These are phyloP conservation scores for Poicephalus gulielmi DNA, from an alignment of 2,113 vertebrate genomes.

Conservation along the genomic window DNA sequence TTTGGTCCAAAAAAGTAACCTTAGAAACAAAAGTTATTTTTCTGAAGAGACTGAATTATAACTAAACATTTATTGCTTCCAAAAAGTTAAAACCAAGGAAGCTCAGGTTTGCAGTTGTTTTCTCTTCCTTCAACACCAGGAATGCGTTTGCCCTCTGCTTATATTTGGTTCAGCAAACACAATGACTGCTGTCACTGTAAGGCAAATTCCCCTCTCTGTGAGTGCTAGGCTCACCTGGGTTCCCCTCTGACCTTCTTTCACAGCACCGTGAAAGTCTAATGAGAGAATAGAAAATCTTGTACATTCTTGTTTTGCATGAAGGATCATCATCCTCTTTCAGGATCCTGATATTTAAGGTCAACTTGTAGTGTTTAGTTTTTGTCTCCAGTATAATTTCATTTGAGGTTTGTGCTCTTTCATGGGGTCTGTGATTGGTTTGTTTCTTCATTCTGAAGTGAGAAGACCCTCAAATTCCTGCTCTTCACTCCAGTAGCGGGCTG, in stretches of 20 bases:
- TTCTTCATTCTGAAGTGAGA: not conserved
- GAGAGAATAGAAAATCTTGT: not conserved
- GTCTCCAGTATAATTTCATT: not conserved
- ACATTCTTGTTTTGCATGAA: not conserved
- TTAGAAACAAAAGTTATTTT: not conserved
- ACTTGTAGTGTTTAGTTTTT: not conserved
- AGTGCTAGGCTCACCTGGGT: not conserved
- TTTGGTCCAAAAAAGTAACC: not conserved
- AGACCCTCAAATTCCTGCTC: not conserved
- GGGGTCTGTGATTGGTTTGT: not conserved
- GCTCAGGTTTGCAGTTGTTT: not conserved
- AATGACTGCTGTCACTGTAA: not conserved
- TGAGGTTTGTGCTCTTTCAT: not conserved
- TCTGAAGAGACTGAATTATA: not conserved
- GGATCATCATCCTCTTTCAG: not conserved
- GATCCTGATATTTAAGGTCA: not conserved
- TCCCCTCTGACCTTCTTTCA: not conserved
- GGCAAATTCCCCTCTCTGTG: not conserved
- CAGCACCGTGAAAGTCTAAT: rapidly evolving
- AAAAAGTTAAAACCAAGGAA: not conserved
- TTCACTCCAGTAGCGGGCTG: not conserved
- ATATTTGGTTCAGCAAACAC: not conserved
- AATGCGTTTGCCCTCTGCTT: not conserved
- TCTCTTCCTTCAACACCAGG: slow-evolving; percentile 20
- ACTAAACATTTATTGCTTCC: not conserved